Conservation (phyloP, 1,140 invertebrate species). For the Latrodectus geometricus region DNA sequence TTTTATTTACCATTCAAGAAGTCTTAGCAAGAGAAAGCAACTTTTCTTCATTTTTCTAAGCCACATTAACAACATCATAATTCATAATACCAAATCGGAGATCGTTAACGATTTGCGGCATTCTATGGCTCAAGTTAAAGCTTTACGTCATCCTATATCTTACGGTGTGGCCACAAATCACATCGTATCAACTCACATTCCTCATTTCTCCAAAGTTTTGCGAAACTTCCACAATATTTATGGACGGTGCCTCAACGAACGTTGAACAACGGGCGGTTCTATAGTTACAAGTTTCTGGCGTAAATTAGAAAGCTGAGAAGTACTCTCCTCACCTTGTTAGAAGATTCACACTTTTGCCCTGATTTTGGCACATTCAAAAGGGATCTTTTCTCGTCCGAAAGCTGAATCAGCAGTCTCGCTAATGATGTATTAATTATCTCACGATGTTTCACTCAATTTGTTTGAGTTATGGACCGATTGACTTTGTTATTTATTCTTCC, state of each 20-base stretch:
- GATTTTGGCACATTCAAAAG: constrained; percentile 8
- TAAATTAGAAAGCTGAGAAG: constrained; percentile 24
- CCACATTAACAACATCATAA: not conserved
- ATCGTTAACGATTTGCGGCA: not conserved
- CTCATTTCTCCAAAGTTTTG: constrained; percentile 9
- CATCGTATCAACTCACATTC: not conserved
- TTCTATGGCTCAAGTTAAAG: not conserved
- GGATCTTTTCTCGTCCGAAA: not conserved
- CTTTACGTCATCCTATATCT: not conserved
- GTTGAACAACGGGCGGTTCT: not conserved
- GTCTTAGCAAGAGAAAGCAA: too few species aligned
- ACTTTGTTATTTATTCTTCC: not conserved
- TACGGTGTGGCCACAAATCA: not conserved
- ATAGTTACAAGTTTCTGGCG: constrained; percentile 3
- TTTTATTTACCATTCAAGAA: too few species aligned
- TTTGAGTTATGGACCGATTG: not conserved
- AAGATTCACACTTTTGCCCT: not conserved
- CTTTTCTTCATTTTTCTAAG: too few species aligned
- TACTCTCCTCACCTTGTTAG: constrained; percentile 7
- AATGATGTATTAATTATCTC: constrained; percentile 13
- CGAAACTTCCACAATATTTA: constrained; percentile 27
- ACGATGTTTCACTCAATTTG: not conserved
- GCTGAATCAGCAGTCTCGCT: not conserved
- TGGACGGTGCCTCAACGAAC: not conserved
- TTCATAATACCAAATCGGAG: not conserved